These are phyloP conservation scores for Tetramorium alpestre DNA, from an alignment of 1,140 invertebrate genomes.

Conservation along the genomic window DNA sequence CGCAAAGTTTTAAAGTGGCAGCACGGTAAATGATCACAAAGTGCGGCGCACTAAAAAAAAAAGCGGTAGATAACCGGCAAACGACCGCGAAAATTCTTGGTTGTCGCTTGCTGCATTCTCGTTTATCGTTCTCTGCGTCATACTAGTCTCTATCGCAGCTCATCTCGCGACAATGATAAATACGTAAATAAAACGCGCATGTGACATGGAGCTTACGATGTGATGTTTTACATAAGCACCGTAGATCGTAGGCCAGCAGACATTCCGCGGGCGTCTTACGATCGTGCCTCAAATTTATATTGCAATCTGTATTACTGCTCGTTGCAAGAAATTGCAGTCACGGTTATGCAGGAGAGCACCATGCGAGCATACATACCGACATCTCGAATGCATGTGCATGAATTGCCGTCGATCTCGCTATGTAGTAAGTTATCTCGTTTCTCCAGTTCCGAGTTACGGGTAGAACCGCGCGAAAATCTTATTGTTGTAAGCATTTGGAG, in stretches of 20 bases:
- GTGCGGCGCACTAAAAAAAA: background rate
- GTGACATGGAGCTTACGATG: background rate
- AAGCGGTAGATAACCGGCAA: constrained; percentile 22
- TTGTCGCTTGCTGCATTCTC: constrained; percentile 12
- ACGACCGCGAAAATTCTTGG: constrained; percentile 27
- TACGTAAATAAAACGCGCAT: constrained; percentile 51
- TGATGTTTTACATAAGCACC: constrained; percentile 57
- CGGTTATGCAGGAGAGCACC: constrained; percentile 11
- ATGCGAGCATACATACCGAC: background rate
- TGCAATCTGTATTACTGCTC: constrained; percentile 43
- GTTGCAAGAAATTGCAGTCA: constrained; percentile 46
- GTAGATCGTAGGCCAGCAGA: constrained; percentile 57
- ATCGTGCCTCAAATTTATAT: constrained; percentile 75
- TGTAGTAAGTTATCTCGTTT: constrained; percentile 46
- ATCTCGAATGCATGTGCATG: constrained; percentile 9
- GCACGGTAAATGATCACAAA: constrained; percentile 26
- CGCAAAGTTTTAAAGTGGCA: background rate
- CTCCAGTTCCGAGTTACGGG: background rate
- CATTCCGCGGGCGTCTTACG: constrained; percentile 70
- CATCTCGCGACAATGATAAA: constrained; percentile 44
- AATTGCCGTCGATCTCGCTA: background rate
- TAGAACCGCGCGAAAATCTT: constrained; percentile 28
- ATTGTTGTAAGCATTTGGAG: background rate
- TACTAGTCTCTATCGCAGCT: constrained; percentile 6
- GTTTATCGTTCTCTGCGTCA: constrained; percentile 16